These are phyloP conservation scores for Apis mellifera DNA, from an alignment of 1,140 invertebrate genomes.

Conservation along the genomic window DNA sequence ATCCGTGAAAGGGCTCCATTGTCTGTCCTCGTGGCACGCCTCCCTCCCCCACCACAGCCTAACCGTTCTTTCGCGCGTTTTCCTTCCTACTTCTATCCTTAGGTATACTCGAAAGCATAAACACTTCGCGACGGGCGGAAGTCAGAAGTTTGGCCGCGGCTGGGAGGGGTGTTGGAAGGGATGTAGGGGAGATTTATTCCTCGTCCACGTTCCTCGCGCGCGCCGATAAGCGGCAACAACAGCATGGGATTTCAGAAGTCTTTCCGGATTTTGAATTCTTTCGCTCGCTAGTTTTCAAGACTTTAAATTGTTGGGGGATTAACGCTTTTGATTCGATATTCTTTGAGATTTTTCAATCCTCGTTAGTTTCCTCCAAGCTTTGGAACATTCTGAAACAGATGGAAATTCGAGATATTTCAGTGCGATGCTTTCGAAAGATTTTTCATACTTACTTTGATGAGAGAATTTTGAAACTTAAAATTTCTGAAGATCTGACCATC, in stretches of 20 bases:
- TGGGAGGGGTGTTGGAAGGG: neutral
- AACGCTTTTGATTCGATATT: neutral
- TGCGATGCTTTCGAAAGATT: no score
- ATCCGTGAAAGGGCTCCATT: conserved; percentile 68
- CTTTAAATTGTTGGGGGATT: no score
- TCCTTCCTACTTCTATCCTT: conserved; percentile 7
- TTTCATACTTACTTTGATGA: no score
- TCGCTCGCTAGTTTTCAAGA: neutral
- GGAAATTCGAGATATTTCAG: no score
- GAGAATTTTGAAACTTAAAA: no score
- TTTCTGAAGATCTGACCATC: no score
- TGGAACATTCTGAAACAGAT: no score
- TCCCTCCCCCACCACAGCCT: no score
- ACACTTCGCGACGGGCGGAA: conserved; percentile 63
- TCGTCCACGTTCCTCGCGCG: conserved; percentile 42
- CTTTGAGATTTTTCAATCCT: neutral
- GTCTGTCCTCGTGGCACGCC: conserved; percentile 46
- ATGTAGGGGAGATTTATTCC: conserved; percentile 55
- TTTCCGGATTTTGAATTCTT: neutral
- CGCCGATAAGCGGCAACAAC: conserved; percentile 36
- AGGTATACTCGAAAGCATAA: conserved; percentile 55
- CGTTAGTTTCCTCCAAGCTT: no score
- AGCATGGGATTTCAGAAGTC: neutral
- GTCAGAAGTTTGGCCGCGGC: conserved; percentile 60
- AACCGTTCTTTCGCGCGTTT: neutral